Evolutionary conservation across 2,888 invertebrate species (phyloP).

Genomic region (Molanna angustata): DNA sequence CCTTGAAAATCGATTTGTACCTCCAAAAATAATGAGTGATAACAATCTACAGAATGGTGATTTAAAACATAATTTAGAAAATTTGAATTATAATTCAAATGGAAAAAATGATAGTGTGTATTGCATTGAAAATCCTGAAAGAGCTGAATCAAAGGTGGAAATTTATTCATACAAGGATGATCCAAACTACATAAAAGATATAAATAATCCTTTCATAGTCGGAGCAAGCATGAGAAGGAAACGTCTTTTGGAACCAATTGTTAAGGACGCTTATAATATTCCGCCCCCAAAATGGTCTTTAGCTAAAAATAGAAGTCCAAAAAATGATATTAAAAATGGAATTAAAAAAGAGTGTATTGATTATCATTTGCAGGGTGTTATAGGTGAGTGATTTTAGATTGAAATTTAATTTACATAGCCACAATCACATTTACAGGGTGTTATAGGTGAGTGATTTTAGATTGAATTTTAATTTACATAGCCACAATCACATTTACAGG

Average conservation of each 20-base stretch:
- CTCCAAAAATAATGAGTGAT: slow-evolving; percentile 11
- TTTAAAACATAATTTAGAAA: background rate
- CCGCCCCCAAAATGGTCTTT: slow-evolving; percentile 46
- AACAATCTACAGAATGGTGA: slow-evolving; percentile 27
- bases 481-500: too few relatives aligned
- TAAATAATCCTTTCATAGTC: slow-evolving; percentile 31
- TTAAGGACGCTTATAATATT: slow-evolving; percentile 37
- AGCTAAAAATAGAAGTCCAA: slow-evolving; percentile 39
- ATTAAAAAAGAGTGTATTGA: slow-evolving; percentile 21
- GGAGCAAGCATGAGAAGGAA: slow-evolving; percentile 36
- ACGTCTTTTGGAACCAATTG: slow-evolving; percentile 49
- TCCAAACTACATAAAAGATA: slow-evolving; percentile 33
- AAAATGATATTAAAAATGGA: slow-evolving; percentile 10
- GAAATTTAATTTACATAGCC: too few relatives aligned
- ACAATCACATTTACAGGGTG: too few relatives aligned
- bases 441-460: too few relatives aligned
- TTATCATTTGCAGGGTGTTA: slow-evolving; percentile 30
- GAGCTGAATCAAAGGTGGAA: background rate
- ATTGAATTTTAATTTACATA: too few relatives aligned
- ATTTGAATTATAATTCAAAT: background rate
- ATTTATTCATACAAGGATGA: slow-evolving; percentile 29
- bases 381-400: slow-evolving; percentile 26
- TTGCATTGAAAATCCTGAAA: slow-evolving; percentile 11
- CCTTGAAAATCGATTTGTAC: slow-evolving; percentile 30
- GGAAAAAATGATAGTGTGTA: slow-evolving; percentile 13